Conservation (phyloP, 2,113 vertebrate genomes). For the Podiceps cristatus region DNA sequence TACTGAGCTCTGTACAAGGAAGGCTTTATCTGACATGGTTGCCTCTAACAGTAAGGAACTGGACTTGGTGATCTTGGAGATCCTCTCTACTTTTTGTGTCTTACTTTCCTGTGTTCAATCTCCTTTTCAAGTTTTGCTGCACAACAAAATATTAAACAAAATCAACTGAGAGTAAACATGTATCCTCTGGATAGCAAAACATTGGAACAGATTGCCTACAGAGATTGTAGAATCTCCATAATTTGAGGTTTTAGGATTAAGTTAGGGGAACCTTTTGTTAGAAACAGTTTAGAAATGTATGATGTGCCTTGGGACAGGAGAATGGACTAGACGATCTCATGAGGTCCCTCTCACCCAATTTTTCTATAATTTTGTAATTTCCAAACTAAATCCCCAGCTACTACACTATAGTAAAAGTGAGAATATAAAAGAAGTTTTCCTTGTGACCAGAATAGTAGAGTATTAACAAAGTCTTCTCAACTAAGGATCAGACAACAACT, state of each 20-base stretch:
- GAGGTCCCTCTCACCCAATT: background rate
- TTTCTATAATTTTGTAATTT: background rate
- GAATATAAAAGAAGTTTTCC: background rate
- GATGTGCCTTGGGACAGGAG: background rate
- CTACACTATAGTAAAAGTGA: background rate
- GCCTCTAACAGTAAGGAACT: background rate
- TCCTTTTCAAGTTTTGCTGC: background rate
- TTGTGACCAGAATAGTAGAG: background rate
- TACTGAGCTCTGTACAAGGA: background rate
- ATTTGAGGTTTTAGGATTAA: background rate
- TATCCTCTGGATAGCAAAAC: background rate
- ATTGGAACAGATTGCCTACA: background rate
- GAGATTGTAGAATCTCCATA: background rate
- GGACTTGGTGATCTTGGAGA: background rate
- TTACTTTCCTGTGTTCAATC: background rate
- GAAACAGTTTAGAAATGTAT: background rate
- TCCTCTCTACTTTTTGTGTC: background rate
- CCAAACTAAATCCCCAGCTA: background rate
- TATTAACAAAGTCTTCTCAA: background rate
- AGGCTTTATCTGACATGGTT: background rate
- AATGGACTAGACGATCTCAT: background rate
- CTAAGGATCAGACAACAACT: background rate
- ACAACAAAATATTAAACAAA: background rate
- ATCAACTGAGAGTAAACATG: background rate
- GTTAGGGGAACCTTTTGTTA: background rate